Evolutionary conservation across 2,797 vertebrate genomes (phyloP), one percentile per base, ranked within the genome.

Genomic region (Enteromius paludinosus): DNA sequence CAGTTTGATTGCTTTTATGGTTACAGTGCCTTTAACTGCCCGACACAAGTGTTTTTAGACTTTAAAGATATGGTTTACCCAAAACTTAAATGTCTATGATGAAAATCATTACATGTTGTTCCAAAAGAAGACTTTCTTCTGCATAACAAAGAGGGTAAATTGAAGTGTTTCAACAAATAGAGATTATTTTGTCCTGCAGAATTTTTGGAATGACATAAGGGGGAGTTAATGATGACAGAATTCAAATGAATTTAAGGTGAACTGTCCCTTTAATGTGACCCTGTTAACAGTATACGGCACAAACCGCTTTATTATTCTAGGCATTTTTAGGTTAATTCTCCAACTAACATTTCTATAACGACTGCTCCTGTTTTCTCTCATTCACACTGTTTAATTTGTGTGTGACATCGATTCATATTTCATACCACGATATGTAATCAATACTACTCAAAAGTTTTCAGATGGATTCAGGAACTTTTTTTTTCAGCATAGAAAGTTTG

Each of bases 401-500:
- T 25, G 30, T 75, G 20, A 56, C 30, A 61, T 18, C 8, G 14
- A n/a, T 41, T 73, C 9, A 61, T 25, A 10, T 30, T 49, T 62
- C 79, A 69, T 59, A 59, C 66, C 18, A 45, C 33, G 2, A 79
- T 71, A 47, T 75, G 45, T 75, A 33, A 56, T 56, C 80, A 56
- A 35, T 81, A 38, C 64, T 81, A 65, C 52, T 52, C 61, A 68
- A 66, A 66, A 30, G 38, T 33, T 76, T 59, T 66, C 72, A 18
- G 41, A 18, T 18, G 12, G 20, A 28, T 49, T 33, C 38, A 43
- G 20, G 71, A 45, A 23, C 52, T 35, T 35, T 52, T 52, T 33
- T 66, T 68, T 82, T 66, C 45, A 45, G 64, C 47, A 43, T 54
- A 41, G 9, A 11, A 33, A 35, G 56, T 56, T 23, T 72, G 23